Percentiles rank a stretch among this genome's conserved stretches.
phyloP scores from a whole-genome alignment of 1,140 invertebrate species.

The Ips nitidus region DNA sequence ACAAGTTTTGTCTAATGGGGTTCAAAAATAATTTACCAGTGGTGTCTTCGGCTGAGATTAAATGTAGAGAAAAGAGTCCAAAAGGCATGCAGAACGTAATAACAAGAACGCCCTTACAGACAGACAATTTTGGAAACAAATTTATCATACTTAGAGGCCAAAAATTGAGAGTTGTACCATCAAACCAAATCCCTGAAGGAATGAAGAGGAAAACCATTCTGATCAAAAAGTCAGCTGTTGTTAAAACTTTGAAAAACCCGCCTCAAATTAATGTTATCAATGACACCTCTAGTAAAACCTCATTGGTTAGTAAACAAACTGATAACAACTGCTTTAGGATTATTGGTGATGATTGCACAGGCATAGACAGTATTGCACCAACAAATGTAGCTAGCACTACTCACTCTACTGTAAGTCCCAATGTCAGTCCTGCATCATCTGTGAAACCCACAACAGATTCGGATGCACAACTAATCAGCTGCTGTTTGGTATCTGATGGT shows the following conservation, averaged over 20 bases:
- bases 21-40: slow-evolving; percentile 19
- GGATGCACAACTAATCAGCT: too few relatives aligned
- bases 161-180: slow-evolving; percentile 33
- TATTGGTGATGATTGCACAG: too few relatives aligned
- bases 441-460: slow-evolving; percentile 6
- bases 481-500: too few relatives aligned
- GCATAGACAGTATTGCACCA: too few relatives aligned
- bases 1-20: slow-evolving; percentile 6
- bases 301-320: too few relatives aligned
- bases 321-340: too few relatives aligned
- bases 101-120: slow-evolving; percentile 2
- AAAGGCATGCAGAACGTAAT: neutral
- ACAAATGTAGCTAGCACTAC: too few relatives aligned
- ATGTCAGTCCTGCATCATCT: neutral
- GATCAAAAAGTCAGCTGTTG: slow-evolving; percentile 17
- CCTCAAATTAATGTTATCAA: slow-evolving; percentile 6
- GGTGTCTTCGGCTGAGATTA: neutral
- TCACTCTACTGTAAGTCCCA: neutral
- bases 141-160: slow-evolving; percentile 37
- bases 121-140: slow-evolving; percentile 32
- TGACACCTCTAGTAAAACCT: too few relatives aligned
- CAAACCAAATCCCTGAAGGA: slow-evolving; percentile 21
- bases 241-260: slow-evolving; percentile 18
- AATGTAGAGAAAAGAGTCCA: neutral
- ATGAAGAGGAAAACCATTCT: slow-evolving; percentile 14